Conservation (phyloP, 2,888 invertebrate species). For the Tiliacea citrago region DNA sequence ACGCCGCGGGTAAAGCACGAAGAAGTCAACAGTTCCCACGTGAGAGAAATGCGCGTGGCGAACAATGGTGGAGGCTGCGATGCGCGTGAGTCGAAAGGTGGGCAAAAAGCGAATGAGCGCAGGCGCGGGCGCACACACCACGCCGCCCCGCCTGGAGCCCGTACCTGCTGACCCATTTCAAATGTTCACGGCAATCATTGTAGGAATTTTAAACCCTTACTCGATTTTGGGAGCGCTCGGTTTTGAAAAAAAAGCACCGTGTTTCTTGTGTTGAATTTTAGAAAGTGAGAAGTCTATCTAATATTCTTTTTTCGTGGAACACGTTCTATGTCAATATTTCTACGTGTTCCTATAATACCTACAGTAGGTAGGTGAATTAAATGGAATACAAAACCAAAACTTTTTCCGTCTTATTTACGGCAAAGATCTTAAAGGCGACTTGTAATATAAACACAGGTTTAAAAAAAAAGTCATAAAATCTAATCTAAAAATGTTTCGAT, state of each 20-base stretch:
- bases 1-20: conserved; percentile 83
- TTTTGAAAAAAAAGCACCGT: conserved; percentile 25
- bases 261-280: conserved; percentile 4
- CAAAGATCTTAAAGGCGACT: not conserved
- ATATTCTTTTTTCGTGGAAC: not conserved
- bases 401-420: not conserved
- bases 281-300: conserved; percentile 14
- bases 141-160: conserved; percentile 61
- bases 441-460: not conserved
- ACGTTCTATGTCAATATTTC: not conserved
- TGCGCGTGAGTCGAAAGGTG: conserved; percentile 90
- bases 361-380: not conserved
- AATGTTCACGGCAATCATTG: conserved; percentile 69
- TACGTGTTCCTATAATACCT: not conserved
- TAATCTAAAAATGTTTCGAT: not conserved
- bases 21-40: conserved; percentile 86
- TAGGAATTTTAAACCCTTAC: conserved; percentile 70
- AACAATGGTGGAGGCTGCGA: conserved; percentile 87
- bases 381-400: not conserved
- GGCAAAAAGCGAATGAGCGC: conserved; percentile 89
- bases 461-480: not conserved
- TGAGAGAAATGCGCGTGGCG: conserved; percentile 86
- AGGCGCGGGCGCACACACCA: conserved; percentile 70
- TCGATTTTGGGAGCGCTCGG: conserved; percentile 17
- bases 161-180: conserved; percentile 89